Base-by-base conservation (phyloP, 2,888 invertebrate species). In the Sphinx pinastri region DNA sequence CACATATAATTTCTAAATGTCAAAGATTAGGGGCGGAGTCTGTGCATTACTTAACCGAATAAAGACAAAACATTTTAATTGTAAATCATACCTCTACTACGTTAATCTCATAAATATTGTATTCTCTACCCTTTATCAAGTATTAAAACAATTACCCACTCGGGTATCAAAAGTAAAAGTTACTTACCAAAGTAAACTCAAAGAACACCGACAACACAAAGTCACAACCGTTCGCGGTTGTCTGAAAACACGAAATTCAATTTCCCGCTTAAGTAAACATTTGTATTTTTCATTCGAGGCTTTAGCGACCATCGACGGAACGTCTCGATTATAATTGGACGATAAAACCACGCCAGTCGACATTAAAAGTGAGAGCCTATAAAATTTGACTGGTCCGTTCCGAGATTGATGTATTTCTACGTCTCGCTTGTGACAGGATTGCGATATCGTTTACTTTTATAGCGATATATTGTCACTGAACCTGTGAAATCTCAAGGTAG, bases 321-420 rank as follows among this genome's bases (percentile, higher is more conserved):
- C 70, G 72, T 71, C 70, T 74, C 74, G 74, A 72, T 73, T 63
- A 84, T 89, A 88, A 88, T 88, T 88, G 87, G 83, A 85, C 84
- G 82, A 88, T 90, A 89, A 87, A 88, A 86, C 81, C 79, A 80
- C 81, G 80, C 80, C 72, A 75, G 74, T 73, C 73, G 79, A 76
- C 86, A 88, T 88, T 90, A 90, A 90, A 89, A 81, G 85, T 80
- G 81, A 85, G 83, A 80, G 84, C 82, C 84, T 78, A 88, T 91
- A 89, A 90, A 88, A 87, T 87, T 76, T 78, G 72, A 85, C 86
- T 85, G 81, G 77, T 77, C 79, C 81, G 76, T 81, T 83, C 81
- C 80, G 74, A 80, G 82, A 87, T 81, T 84, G 82, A 81, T 79
- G 77, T 81, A 77, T 80, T 79, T 25, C 25, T 25, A 25, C 70